Conservation (phyloP, 1,140 invertebrate genomes). For the Formica selysi region DNA sequence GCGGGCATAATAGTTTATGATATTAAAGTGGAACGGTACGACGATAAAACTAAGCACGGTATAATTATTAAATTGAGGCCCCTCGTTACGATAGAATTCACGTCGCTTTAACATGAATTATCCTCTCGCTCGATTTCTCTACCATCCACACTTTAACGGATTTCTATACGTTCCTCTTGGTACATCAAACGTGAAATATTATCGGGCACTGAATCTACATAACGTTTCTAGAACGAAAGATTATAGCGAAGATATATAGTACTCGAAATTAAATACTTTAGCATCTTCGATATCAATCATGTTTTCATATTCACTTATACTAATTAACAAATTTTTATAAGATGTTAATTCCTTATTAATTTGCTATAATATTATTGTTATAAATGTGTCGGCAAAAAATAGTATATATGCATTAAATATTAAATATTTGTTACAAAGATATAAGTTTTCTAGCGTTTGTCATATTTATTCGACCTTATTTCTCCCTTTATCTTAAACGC, state of each 20-base stretch:
- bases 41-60: slow-evolving; percentile 53
- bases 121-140: slow-evolving; percentile 33
- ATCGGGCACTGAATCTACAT: slow-evolving; percentile 12
- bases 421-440: background rate
- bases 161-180: slow-evolving; percentile 24
- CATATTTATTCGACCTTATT: background rate
- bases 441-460: background rate
- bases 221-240: slow-evolving; percentile 8
- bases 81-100: slow-evolving; percentile 44
- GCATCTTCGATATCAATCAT: background rate
- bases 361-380: background rate
- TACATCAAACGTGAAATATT: slow-evolving; percentile 38
- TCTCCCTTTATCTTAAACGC: background rate
- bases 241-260: background rate
- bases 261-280: background rate
- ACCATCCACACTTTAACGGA: slow-evolving; percentile 8
- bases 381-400: background rate
- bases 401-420: background rate
- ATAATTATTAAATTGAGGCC: slow-evolving; percentile 52
- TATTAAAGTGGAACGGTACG: slow-evolving; percentile 42
- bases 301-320: no score
- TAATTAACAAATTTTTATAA: background rate
- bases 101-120: slow-evolving; percentile 50
- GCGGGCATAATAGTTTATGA: slow-evolving; percentile 38
- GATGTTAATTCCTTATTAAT: background rate